A percentile compares a stretch with the other conserved stretches of the same genome.
Evolutionary conservation across 1,140 invertebrate species (phyloP).

Genomic region (Lepidurus arcticus): DNA sequence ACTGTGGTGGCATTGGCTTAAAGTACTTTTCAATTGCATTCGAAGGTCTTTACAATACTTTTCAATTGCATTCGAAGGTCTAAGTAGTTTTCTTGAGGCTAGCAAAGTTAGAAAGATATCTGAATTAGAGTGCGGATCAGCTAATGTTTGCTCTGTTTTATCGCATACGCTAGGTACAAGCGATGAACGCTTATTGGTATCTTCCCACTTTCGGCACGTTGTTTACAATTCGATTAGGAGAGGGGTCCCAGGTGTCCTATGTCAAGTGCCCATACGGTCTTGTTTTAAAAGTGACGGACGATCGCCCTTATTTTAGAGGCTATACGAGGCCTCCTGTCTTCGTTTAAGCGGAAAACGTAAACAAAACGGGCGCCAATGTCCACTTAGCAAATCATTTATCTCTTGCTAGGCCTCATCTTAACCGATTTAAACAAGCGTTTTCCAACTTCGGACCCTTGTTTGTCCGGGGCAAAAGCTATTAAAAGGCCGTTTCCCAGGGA

Average conservation of each 20-base stretch:
- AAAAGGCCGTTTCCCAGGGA: not conserved
- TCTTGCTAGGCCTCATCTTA: not conserved
- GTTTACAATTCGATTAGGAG: slow-evolving; percentile 16
- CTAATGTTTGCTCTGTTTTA: not conserved
- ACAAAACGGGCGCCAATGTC: not conserved
- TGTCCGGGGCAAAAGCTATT: not conserved
- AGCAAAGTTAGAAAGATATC: not conserved
- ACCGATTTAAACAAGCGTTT: not conserved
- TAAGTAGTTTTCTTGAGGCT: not conserved
- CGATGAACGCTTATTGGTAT: not conserved
- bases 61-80: no score
- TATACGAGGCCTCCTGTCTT: not conserved
- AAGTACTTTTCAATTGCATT: no score
- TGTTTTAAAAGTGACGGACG: not conserved
- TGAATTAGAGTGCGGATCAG: not conserved
- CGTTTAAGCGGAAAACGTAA: not conserved
- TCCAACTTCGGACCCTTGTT: not conserved
- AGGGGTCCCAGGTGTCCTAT: slow-evolving; percentile 9
- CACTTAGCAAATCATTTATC: slow-evolving; percentile 18
- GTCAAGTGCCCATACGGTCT: slow-evolving; percentile 11
- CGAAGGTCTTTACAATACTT: no score
- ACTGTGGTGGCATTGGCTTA: no score
- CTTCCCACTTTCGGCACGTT: not conserved
- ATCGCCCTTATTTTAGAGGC: not conserved
- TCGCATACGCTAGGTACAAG: not conserved